These are phyloP conservation scores for Betta splendens DNA, from an alignment of 2,797 vertebrate species.

Conservation along the genomic window DNA sequence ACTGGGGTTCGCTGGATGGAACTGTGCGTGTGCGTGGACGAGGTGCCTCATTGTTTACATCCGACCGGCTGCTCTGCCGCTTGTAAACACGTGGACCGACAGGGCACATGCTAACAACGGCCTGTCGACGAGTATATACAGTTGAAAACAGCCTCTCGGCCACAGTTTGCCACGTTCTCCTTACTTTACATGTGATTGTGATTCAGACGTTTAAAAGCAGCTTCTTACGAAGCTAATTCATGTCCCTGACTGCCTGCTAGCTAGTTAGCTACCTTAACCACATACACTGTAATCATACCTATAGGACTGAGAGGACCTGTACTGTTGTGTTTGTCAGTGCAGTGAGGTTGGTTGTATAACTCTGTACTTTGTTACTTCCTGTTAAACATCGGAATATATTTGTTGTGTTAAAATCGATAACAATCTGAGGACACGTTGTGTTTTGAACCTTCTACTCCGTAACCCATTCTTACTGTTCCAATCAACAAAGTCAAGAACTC, in stretches of 20 bases:
- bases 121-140: not conserved
- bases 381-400: too few species aligned
- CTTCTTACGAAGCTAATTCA: not conserved
- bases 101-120: conserved; percentile 36
- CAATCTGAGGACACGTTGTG: too few species aligned
- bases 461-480: too few species aligned
- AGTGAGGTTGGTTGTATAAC: too few species aligned
- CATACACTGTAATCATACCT: too few species aligned
- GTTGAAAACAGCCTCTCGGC: not conserved
- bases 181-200: not conserved
- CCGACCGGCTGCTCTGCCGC: conserved; percentile 43
- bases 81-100: conserved; percentile 68
- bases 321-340: too few species aligned
- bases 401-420: too few species aligned
- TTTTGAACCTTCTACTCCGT: too few species aligned
- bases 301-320: fast-evolving
- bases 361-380: too few species aligned
- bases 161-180: fast-evolving
- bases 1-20: not conserved
- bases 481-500: too few species aligned
- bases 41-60: conserved; percentile 72
- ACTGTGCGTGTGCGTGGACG: conserved; percentile 1
- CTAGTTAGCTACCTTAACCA: too few species aligned
- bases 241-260: not conserved
- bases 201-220: fast-evolving